Evolutionary conservation across 92 coral and sea anemone genomes (phyloP).

Genomic region (Bergia puertoricense): DNA sequence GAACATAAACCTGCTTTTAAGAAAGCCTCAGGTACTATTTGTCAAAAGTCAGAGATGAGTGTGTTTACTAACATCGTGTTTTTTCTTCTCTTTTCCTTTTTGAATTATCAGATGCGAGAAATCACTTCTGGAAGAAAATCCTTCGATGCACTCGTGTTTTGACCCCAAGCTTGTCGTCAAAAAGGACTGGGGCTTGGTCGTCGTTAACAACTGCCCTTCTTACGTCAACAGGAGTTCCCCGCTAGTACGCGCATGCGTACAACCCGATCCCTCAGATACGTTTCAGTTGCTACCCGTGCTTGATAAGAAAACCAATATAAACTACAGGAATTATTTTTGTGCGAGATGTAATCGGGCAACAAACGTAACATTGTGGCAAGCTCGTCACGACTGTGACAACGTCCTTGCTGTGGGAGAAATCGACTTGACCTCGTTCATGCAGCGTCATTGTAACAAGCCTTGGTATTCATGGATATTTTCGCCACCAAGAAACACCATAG

Average conservation of each 20-base stretch:
- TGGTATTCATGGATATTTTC: background rate
- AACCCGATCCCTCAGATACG: constrained; percentile 10
- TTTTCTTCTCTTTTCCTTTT: background rate
- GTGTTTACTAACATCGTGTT: no score
- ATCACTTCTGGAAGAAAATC: background rate
- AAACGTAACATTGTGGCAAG: background rate
- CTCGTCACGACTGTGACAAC: background rate
- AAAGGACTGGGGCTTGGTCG: background rate
- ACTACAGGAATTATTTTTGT: constrained; percentile 17
- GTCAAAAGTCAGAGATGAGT: background rate
- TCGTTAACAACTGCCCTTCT: constrained; percentile 10
- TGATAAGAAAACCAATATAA: constrained; percentile 4
- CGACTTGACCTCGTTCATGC: background rate
- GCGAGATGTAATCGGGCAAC: background rate
- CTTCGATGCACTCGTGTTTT: constrained; percentile 14
- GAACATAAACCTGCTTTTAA: no score
- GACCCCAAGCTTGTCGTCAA: background rate
- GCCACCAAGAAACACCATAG: background rate
- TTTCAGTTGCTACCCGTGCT: constrained; percentile 4
- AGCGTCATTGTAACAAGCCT: no score
- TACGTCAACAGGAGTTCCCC: background rate
- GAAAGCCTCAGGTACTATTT: background rate
- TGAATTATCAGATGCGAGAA: background rate
- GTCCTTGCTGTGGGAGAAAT: no score
- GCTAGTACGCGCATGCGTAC: constrained; percentile 11